These are phyloP conservation scores for Mormyrops boulengeri DNA, from an alignment of 2,797 vertebrate genomes.

Conservation along the genomic window DNA sequence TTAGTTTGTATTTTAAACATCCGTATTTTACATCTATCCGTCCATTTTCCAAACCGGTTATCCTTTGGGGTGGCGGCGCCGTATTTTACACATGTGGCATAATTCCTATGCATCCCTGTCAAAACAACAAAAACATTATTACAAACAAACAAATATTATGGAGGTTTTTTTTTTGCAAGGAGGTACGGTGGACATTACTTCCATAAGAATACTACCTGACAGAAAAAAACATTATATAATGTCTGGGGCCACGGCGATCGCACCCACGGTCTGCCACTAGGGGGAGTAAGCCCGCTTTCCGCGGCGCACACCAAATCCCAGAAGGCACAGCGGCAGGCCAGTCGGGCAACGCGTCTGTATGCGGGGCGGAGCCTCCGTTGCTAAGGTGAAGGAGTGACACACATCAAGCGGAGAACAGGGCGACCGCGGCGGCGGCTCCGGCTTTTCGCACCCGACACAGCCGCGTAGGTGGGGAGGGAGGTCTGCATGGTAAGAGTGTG, in stretches of 20 bases:
- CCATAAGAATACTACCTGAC: background rate
- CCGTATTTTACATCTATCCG: background rate
- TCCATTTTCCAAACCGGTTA: too few species aligned
- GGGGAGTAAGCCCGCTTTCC: background rate
- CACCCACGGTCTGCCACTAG: background rate
- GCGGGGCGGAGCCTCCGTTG: conserved; percentile 23
- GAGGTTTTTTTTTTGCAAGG: background rate
- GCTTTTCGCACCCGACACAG: background rate
- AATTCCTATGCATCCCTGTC: background rate
- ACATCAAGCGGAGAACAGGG: background rate
- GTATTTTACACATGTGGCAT: too few species aligned
- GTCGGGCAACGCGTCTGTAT: background rate
- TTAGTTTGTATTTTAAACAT: background rate
- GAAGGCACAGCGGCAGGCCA: conserved; percentile 3
- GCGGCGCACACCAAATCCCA: conserved; percentile 14
- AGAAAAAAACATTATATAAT: background rate
- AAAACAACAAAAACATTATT: background rate
- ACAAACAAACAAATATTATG: background rate
- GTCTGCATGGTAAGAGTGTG: background rate
- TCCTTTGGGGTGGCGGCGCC: too few species aligned
- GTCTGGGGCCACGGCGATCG: background rate
- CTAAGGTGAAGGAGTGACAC: conserved; percentile 30
- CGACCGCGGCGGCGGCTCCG: background rate
- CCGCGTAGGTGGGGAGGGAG: background rate
- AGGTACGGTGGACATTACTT: background rate